Evolutionary conservation across 2,888 invertebrate genomes (phyloP), one percentile per base, ranked within the genome.

Genomic region (Branchellion lobata): DNA sequence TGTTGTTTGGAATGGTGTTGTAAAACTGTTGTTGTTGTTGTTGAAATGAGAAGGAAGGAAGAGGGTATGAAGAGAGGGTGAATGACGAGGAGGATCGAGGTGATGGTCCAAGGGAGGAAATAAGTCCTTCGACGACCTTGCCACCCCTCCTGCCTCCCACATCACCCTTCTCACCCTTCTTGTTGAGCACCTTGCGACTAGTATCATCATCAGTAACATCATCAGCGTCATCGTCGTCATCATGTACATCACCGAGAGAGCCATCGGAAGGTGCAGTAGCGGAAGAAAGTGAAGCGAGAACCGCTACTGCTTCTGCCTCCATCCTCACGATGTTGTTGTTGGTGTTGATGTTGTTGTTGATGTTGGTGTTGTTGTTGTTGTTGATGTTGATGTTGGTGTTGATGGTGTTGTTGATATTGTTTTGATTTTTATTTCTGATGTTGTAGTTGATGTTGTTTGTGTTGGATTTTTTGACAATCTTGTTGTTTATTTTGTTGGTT

Each of bases 271-370:
- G 40, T 21, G 74, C 11, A n/a, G 40, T 21, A 11, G 53, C 68
- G 21, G 36, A 68, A 8, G 79, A 47, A n/a, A 79, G 29, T 29
- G 79, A 76, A n/a, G 69, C 79, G 27, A 79, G 47, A 29, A 57
- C 74, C 3, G 65, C 65, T 14, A 51, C 34, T 33, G 36, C 74
- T 53, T 68, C 75, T 14, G 47, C 61, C 24, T 53, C 68, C 27
- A 40, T 34, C 33, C 79, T 40, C 27, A 11, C 27, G 80, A 80
- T 57, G 61, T 57, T 57, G 11, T 57, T n/a, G 3, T 14, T 14
- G 24, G 11, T n/a, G 24, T 57, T 57, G 61, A 3, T 57, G 24
- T 57, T 57, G 24, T 24, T 57, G 24, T 57, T 57, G n/a, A 3
- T n/a, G 24, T 57, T 57, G 61, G 3, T 57, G 21, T 24, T 57